phyloP scores from a whole-genome alignment of 2,888 invertebrate species.

The Archips xylosteana region DNA sequence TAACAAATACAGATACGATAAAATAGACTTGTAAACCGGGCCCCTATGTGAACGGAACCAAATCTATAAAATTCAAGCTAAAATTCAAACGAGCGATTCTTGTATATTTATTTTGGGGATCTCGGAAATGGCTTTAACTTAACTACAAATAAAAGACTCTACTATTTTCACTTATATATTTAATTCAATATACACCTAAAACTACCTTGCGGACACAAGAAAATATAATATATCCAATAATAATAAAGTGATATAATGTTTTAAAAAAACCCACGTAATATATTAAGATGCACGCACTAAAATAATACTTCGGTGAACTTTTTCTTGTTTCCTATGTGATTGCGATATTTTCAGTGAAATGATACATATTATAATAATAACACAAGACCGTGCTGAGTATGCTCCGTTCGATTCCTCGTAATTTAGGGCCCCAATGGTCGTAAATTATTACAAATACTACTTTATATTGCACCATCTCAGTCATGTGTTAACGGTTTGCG shows the following conservation, averaged over 20 bases:
- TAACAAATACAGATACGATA: too few species aligned
- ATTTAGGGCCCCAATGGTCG: constrained; percentile 23
- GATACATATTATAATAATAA: constrained; percentile 17
- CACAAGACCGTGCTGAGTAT: constrained; percentile 22
- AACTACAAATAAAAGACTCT: constrained; percentile 44
- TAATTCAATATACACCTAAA: constrained; percentile 82
- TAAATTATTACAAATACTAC: constrained; percentile 38
- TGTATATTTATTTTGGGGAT: too few species aligned
- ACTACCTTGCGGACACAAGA: constrained; percentile 77
- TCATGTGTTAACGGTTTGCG: constrained; percentile 39
- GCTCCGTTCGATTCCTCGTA: constrained; percentile 15
- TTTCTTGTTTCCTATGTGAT: constrained; percentile 25
- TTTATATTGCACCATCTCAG: constrained; percentile 41
- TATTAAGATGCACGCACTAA: constrained; percentile 28
- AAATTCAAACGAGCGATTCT: too few species aligned
- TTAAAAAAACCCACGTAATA: constrained; percentile 32
- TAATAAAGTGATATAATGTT: constrained; percentile 43
- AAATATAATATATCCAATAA: constrained; percentile 60
- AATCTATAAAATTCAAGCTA: too few species aligned
- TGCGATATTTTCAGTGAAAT: constrained; percentile 17
- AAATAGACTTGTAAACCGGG: too few species aligned
- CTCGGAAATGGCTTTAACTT: background rate
- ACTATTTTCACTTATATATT: constrained; percentile 71
- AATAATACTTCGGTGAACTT: constrained; percentile 40
- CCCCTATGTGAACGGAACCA: too few species aligned